Evolutionary conservation across 1,140 invertebrate species (phyloP).

Genomic region (Paralvinella palmiformis): DNA sequence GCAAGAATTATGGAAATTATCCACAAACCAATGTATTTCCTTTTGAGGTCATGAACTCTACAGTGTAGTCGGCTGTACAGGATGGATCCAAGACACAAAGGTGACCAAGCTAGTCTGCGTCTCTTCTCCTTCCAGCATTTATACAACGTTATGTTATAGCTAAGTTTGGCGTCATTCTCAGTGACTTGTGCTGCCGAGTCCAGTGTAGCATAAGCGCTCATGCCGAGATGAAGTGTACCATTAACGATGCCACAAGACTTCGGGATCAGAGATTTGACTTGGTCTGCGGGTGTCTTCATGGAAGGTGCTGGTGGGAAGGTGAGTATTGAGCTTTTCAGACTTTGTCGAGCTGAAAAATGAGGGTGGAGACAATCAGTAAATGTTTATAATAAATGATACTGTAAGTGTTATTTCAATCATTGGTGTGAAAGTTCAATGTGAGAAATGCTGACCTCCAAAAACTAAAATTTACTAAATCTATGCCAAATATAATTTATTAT

Average conservation of each 20-base stretch:
- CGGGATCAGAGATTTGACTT: constrained; percentile 29
- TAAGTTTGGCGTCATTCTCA: not conserved
- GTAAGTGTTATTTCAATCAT: not conserved
- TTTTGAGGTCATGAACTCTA: not conserved
- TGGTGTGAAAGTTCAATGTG: too few relatives aligned
- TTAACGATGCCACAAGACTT: constrained; percentile 7
- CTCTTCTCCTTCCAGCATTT: not conserved
- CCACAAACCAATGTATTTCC: not conserved
- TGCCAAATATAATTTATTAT: not conserved
- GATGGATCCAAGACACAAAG: not conserved
- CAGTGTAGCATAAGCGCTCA: constrained; percentile 25
- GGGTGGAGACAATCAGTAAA: not conserved
- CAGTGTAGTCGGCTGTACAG: not conserved
- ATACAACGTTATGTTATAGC: not conserved
- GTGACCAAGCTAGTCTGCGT: not conserved
- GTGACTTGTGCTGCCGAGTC: constrained; percentile 19
- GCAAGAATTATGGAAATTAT: not conserved
- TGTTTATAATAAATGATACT: not conserved
- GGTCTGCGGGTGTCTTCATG: constrained; percentile 20
- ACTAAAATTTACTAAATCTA: not conserved
- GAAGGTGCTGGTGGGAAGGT: constrained; percentile 37
- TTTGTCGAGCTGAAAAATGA: constrained; percentile 17
- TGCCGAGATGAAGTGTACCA: constrained; percentile 27
- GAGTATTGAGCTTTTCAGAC: constrained; percentile 37
- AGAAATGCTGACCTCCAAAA: not conserved